These are phyloP conservation scores for Pluvianellus socialis DNA, from an alignment of 2,113 vertebrate species.

Conservation along the genomic window DNA sequence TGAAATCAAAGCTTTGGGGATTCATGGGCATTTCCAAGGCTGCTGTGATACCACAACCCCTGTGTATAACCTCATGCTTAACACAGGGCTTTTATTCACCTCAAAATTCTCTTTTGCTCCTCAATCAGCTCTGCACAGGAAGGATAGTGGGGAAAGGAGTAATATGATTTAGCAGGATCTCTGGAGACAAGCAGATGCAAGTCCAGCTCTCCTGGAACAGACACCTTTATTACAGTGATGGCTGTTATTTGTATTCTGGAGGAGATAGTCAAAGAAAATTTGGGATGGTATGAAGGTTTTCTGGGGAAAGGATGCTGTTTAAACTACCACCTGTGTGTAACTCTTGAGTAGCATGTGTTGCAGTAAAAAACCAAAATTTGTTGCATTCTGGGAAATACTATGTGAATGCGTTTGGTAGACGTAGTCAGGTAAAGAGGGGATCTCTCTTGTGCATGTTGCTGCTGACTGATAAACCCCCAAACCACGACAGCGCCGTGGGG, in stretches of 20 bases:
- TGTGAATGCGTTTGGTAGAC: not conserved
- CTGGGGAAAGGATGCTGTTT: not conserved
- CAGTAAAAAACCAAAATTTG: not conserved
- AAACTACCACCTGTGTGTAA: not conserved
- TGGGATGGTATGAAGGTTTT: not conserved
- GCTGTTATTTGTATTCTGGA: not conserved
- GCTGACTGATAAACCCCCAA: not conserved
- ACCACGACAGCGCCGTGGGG: not conserved
- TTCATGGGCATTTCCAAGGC: constrained; percentile 34
- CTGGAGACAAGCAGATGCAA: not conserved
- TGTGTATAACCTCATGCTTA: constrained; percentile 16
- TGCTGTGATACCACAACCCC: constrained; percentile 6
- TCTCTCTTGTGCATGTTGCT: not conserved
- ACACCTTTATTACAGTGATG: not conserved
- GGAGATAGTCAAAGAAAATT: not conserved
- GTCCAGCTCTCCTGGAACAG: not conserved
- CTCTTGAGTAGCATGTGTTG: not conserved
- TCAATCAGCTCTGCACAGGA: not conserved
- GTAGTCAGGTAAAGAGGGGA: not conserved
- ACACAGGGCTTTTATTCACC: constrained; percentile 41
- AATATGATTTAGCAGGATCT: constrained; percentile 5
- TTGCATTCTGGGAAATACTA: not conserved
- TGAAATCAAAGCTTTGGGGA: constrained; percentile 50
- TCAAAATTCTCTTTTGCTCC: constrained; percentile 28
- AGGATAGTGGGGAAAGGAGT: not conserved